A percentile compares a stretch with the other conserved stretches of the same genome.
phyloP scores from a whole-genome alignment of 30 jellyfish, hydroid and myxozoan species.

The Cassiopea andromeda region DNA sequence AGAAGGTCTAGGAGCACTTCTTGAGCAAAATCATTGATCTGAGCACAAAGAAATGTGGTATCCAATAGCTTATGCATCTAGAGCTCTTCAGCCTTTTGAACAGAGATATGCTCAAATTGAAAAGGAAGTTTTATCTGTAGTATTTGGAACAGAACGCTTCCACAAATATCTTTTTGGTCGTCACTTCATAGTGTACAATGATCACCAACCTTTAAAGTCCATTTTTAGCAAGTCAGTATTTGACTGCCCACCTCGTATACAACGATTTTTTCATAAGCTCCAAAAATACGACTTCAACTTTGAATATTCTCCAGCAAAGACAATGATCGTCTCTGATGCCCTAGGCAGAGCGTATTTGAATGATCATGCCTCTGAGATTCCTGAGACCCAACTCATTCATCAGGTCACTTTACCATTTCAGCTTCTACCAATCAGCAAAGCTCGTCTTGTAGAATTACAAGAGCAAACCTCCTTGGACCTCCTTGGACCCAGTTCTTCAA shows the following conservation, averaged over 20 bases:
- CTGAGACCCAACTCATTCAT: constrained; percentile 12
- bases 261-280: constrained; percentile 7
- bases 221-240: constrained; percentile 14
- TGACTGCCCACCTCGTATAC: constrained; percentile 27
- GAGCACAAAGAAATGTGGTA: constrained; percentile 20
- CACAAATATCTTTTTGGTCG: constrained; percentile 59
- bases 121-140: constrained; percentile 52
- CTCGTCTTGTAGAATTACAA: constrained; percentile 41
- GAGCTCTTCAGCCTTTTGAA: constrained; percentile 47
- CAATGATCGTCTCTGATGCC: constrained; percentile 54
- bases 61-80: constrained; percentile 81
- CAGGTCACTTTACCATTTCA: constrained; percentile 32
- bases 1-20: too few relatives aligned
- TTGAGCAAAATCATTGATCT: too few relatives aligned
- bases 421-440: constrained; percentile 35
- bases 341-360: constrained; percentile 38
- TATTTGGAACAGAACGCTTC: constrained; percentile 35
- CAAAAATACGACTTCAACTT: constrained; percentile 43
- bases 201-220: constrained; percentile 67
- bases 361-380: constrained; percentile 23
- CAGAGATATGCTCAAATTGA: constrained; percentile 46
- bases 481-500: constrained; percentile 40
- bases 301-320: constrained; percentile 37
- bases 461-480: constrained; percentile 3
- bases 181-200: constrained; percentile 43